Evolutionary conservation across 2,888 invertebrate species (phyloP).

Genomic region (Cosmorhoe ocellata): DNA sequence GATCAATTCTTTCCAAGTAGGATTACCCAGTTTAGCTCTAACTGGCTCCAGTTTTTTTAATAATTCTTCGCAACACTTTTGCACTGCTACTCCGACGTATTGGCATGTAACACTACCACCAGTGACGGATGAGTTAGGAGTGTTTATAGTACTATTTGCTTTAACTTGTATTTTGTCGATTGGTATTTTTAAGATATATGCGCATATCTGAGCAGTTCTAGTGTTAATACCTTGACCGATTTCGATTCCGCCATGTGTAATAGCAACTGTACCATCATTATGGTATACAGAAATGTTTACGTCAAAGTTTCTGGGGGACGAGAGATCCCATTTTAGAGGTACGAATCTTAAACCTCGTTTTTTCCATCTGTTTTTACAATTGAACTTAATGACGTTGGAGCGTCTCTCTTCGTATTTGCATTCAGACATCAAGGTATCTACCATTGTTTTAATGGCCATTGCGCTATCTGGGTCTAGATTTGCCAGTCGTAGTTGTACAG

Average conservation of each 20-base stretch:
- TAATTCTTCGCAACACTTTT: slow-evolving; percentile 37
- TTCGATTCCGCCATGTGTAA: slow-evolving; percentile 69
- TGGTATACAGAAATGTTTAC: slow-evolving; percentile 37
- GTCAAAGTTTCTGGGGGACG: slow-evolving; percentile 15
- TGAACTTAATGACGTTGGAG: slow-evolving; percentile 76
- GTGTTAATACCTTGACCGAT: slow-evolving; percentile 87
- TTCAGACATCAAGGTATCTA: slow-evolving; percentile 73
- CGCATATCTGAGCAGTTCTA: slow-evolving; percentile 84
- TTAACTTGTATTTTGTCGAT: slow-evolving; percentile 85
- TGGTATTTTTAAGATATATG: slow-evolving; percentile 84
- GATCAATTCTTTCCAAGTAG: slow-evolving; percentile 76
- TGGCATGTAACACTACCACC: slow-evolving; percentile 83
- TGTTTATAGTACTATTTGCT: slow-evolving; percentile 80
- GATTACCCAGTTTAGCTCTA: slow-evolving; percentile 42
- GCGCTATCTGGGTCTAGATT: slow-evolving; percentile 67
- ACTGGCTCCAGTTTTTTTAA: slow-evolving; percentile 36
- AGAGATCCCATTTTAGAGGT: slow-evolving; percentile 80
- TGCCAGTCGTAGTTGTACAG: slow-evolving; percentile 75
- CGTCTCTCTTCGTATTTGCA: slow-evolving; percentile 77
- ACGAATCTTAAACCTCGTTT: slow-evolving; percentile 84
- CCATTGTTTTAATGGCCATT: slow-evolving; percentile 60
- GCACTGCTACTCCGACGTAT: slow-evolving; percentile 41
- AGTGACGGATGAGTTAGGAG: slow-evolving; percentile 84
- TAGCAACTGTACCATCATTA: slow-evolving; percentile 84
- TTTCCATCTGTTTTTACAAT: slow-evolving; percentile 86